Evolutionary conservation across 1,140 invertebrate species (phyloP).

Genomic region (Portunus trituberculatus): DNA sequence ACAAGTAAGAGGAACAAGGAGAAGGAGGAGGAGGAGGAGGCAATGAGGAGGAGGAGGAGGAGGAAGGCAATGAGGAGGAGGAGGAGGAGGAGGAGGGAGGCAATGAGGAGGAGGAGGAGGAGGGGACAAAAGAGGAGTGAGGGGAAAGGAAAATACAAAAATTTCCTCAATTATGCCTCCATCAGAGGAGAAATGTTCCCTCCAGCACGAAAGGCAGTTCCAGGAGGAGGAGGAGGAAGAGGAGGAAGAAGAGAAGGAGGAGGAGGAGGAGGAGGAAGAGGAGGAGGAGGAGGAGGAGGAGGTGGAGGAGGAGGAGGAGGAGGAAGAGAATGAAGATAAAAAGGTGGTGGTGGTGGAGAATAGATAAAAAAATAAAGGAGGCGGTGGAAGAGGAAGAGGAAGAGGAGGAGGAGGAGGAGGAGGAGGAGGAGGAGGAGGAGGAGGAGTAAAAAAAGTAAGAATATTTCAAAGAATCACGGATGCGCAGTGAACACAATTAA

Average conservation of each 20-base stretch:
- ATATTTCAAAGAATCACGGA: neutral
- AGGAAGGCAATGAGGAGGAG: neutral
- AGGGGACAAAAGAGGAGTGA: neutral
- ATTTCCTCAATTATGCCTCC: conserved; percentile 12
- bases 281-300: neutral
- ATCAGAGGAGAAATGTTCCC: neutral
- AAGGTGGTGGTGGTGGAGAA: neutral
- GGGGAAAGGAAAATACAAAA: neutral
- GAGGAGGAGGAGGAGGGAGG: neutral
- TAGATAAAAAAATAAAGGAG: too few species aligned
- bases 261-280: neutral
- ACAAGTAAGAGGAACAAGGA: too few species aligned
- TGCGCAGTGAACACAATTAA: neutral
- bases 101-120: neutral
- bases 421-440: too few species aligned
- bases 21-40: neutral
- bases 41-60: neutral
- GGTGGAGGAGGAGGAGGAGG: neutral
- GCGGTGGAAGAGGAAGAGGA: too few species aligned
- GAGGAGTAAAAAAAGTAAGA: neutral
- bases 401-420: too few species aligned
- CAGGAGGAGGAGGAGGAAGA: too few species aligned
- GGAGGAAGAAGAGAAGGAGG: neutral
- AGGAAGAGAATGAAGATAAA: neutral
- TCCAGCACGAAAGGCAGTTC: neutral